A percentile compares a stretch with the other conserved stretches of the same genome.
Conservation (phyloP, 1,140 invertebrate genomes). For the Drosophila sulfurigaster region DNA sequence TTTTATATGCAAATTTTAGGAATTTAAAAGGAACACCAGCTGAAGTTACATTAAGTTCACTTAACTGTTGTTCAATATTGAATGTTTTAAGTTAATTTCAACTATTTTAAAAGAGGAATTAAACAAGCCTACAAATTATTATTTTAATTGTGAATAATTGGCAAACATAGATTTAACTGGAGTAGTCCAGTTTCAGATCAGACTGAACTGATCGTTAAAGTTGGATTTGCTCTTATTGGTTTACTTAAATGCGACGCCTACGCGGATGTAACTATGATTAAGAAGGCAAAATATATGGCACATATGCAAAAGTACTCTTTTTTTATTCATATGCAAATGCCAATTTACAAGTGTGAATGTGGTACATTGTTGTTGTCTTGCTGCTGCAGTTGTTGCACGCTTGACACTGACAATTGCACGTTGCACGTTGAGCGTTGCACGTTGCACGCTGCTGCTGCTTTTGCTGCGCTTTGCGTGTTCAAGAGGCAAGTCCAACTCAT, state of each 20-base stretch:
- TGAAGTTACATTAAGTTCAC: too few species aligned
- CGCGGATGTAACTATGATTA: conserved; percentile 20
- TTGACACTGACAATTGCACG: conserved; percentile 76
- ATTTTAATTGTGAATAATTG: background rate
- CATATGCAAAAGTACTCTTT: background rate
- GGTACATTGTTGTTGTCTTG: conserved; percentile 35
- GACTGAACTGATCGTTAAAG: background rate
- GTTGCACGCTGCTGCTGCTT: conserved; percentile 15
- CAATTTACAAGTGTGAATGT: conserved; percentile 1
- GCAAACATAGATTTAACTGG: too few species aligned
- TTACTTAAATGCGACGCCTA: conserved; percentile 44
- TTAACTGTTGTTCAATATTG: too few species aligned
- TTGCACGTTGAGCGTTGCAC: conserved; percentile 31
- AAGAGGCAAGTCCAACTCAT: conserved; percentile 72
- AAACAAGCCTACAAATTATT: too few species aligned
- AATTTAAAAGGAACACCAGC: too few species aligned
- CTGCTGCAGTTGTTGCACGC: conserved; percentile 49
- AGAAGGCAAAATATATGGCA: conserved; percentile 23
- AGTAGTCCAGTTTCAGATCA: background rate
- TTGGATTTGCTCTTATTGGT: background rate
- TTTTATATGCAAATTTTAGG: too few species aligned
- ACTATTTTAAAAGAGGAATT: too few species aligned
- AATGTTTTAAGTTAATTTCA: too few species aligned
- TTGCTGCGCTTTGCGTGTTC: conserved; percentile 59
- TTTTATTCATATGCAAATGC: conserved; percentile 8